These are phyloP conservation scores for Anguilla pacifica DNA, from an alignment of 2,797 vertebrate genomes.

Conservation along the genomic window DNA sequence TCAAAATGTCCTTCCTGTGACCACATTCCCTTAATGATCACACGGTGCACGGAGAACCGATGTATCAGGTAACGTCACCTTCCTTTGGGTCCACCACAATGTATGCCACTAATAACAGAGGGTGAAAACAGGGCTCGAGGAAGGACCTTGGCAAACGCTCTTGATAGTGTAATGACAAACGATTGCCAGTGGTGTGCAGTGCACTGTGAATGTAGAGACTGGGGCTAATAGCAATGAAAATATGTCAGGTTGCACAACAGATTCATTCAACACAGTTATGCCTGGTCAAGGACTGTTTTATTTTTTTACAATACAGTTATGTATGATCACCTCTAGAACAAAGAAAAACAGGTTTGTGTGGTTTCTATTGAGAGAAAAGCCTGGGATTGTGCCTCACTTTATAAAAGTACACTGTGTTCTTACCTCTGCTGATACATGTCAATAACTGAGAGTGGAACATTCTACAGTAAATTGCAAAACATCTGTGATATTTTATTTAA, in stretches of 20 bases:
- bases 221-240: not conserved
- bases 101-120: not conserved
- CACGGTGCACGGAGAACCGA: not conserved
- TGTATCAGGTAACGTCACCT: constrained; percentile 43
- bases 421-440: not conserved
- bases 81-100: not conserved
- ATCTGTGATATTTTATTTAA: too few species aligned
- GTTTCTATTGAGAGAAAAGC: not conserved
- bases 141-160: not conserved
- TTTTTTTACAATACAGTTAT: not conserved
- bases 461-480: not conserved
- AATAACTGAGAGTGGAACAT: not conserved
- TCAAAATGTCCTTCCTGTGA: constrained; percentile 43
- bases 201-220: not conserved
- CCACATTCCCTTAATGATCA: constrained; percentile 18
- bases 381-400: not conserved
- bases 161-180: not conserved
- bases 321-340: not conserved
- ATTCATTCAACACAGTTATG: not conserved
- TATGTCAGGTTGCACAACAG: not conserved
- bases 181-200: not conserved
- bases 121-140: not conserved
- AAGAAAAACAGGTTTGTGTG: constrained; percentile 8
- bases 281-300: not conserved
- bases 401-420: not conserved